A percentile compares a stretch with the other conserved stretches of the same genome.
These are phyloP conservation scores for Thyatira batis DNA, from an alignment of 2,888 invertebrate species.

Conservation along the genomic window DNA sequence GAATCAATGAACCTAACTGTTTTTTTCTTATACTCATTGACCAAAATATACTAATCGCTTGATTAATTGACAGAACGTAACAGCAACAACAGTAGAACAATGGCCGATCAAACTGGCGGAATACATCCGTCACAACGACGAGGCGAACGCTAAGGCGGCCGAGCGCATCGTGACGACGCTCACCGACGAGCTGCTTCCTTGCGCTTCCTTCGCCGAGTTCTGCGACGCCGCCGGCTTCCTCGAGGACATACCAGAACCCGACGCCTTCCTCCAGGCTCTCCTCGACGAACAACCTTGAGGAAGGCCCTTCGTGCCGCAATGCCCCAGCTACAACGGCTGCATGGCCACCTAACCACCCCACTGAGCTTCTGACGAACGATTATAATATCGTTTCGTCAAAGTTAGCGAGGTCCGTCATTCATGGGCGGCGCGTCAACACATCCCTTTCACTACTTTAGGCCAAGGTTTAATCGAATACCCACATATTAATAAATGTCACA, in stretches of 20 bases:
- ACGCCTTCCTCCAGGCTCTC: slow-evolving; percentile 62
- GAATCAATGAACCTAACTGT: no score
- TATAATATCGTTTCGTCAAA: slow-evolving; percentile 19
- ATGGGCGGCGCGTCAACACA: slow-evolving; percentile 26
- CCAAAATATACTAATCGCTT: not conserved
- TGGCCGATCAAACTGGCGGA: slow-evolving; percentile 96
- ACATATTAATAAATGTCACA: slow-evolving; percentile 28
- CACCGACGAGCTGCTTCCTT: slow-evolving; percentile 94
- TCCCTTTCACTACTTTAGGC: slow-evolving; percentile 40
- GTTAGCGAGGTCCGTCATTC: slow-evolving; percentile 17
- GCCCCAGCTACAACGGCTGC: slow-evolving; percentile 58
- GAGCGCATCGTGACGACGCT: slow-evolving; percentile 91
- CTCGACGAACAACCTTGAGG: slow-evolving; percentile 67
- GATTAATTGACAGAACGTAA: slow-evolving; percentile 82
- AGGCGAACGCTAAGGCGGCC: slow-evolving; percentile 92
- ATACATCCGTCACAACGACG: slow-evolving; percentile 97
- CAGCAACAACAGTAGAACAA: slow-evolving; percentile 87
- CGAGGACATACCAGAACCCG: slow-evolving; percentile 85
- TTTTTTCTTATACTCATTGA: no score
- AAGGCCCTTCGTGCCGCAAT: slow-evolving; percentile 48
- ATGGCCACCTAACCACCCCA: slow-evolving; percentile 43
- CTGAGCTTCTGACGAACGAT: not conserved
- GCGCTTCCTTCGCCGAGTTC: slow-evolving; percentile 95
- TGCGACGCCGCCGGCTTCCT: slow-evolving; percentile 94
- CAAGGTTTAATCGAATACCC: slow-evolving; percentile 23